Base-by-base conservation (phyloP, 2,888 invertebrate genomes). In the Tiphia femorata region DNA sequence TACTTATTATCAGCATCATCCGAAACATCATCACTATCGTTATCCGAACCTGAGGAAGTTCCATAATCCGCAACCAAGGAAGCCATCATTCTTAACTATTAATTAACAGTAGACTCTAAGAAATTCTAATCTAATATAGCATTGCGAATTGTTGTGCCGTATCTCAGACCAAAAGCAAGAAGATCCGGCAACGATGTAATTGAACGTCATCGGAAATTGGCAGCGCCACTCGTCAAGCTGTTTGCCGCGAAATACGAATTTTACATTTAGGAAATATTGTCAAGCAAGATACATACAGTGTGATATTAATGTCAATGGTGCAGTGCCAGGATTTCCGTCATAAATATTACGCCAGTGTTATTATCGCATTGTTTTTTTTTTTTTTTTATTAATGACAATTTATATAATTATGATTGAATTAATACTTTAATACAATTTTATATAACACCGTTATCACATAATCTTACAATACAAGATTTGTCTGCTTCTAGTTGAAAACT, bases 1-100 rank as follows among this genome's bases (percentile, higher is more conserved):
- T 81, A 82, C 84, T 72, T 76, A 63, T 75, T 74, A 67, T 81
- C 75, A 49, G 70, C 67, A 62, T 74, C 68, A 41, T 77, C 72
- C 12, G 75, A 75, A 58, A 75, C 74, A 43, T 73, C 67, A 61
- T 77, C 78, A 14, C 72, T 64, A 42, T 86, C 87, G 64, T 85
- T 86, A 33, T 87, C 88, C 3, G 87, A 86, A 71, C 86, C 86
- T 29, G 87, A 85, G 54, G 86, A 87, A 70, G 85, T 84, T 46
- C 89, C 90, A 75, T 91, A 91, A 84, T 90, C 90, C 30, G 88
- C 86, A 62, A 91, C 87, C 67, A 91, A 84, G 75, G 91, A 91
- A 83, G 88, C 88, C 89, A 89, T 88, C 63, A 52, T 75, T 69
- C 60, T 59, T 58, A 56, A 35, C 43, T 60, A 58, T 58, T 66